Evolutionary conservation across 2,113 vertebrate species (phyloP), one percentile per base, ranked within the genome.

Genomic region (Hoplias malabaricus): DNA sequence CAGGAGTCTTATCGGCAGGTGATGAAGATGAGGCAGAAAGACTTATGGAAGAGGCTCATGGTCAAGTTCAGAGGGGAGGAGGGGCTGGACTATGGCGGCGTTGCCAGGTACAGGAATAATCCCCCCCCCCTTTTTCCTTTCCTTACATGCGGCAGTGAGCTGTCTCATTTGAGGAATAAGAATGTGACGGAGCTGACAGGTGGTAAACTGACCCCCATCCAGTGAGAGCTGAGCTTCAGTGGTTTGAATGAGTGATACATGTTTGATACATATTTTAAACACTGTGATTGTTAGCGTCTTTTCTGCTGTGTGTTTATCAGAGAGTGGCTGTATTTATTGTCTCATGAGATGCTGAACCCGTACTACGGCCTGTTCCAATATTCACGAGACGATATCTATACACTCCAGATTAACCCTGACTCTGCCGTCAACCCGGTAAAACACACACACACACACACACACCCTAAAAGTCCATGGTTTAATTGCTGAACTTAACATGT

Each of bases 1-100:
- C 85, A 99, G 98, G 98, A 99, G 79, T 99, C 98, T 0, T 99
- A 99, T 83, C 93, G 98, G 69, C 97, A 99, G 86, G 97, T 99
- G 86, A 99, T 99, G 97, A 99, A 99, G 92, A 99, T 99, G 98
- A 96, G 98, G 87, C 97, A 97, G 29, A 99, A 99, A 89, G 98
- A 99, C 87, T 85, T 99, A 67, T 99, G 97, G 97, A 99, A 99
- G 85, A 93, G 98, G 91, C 90, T 99, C 67, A 99, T 99, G 98
- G 98, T 99, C 88, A 99, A 99, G 89, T 99, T 99, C 62, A 94
- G 96, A 83, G 97, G 96, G 62, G 98, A 99, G 88, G 98, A 99
- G 86, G 98, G 98, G 21, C 94, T 99, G 2, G 98, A 99, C 81
- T 99, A 99, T 27, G 98, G 98, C 87, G 98, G 98, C 16, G 97